A percentile compares a stretch with the other conserved stretches of the same genome.
These are phyloP conservation scores for Tholera decimalis DNA, from an alignment of 2,888 invertebrate genomes.

Conservation along the genomic window DNA sequence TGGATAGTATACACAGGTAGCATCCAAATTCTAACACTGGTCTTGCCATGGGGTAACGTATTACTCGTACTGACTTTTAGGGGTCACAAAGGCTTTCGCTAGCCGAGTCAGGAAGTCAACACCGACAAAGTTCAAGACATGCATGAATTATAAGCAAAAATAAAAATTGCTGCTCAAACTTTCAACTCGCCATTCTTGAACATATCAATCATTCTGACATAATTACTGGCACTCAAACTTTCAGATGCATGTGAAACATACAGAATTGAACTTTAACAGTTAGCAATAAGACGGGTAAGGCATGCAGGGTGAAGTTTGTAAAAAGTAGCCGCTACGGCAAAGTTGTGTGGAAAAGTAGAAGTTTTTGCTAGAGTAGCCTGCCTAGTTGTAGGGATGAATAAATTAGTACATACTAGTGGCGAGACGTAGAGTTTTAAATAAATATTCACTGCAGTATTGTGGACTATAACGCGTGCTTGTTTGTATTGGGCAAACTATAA, in stretches of 20 bases:
- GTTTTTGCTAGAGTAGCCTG: conserved; percentile 59
- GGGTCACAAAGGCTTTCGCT: no score
- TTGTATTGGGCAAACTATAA: background rate
- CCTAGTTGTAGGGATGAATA: conserved; percentile 62
- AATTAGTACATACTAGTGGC: conserved; percentile 54
- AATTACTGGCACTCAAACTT: conserved; percentile 47
- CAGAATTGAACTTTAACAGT: conserved; percentile 46
- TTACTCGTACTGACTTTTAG: no score
- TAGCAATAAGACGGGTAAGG: conserved; percentile 27
- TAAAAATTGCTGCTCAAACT: conserved; percentile 52
- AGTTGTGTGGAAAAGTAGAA: conserved; percentile 61
- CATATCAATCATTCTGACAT: conserved; percentile 63
- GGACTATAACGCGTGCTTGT: conserved; percentile 1
- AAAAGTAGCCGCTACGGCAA: conserved; percentile 50
- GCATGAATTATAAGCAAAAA: conserved; percentile 49
- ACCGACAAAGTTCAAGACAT: conserved; percentile 14
- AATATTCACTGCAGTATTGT: conserved; percentile 49
- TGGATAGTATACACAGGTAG: no score
- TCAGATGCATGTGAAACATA: conserved; percentile 19
- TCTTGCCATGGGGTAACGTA: no score
- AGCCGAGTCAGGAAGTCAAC: no score
- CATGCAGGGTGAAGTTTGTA: conserved; percentile 30
- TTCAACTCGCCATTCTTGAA: conserved; percentile 54
- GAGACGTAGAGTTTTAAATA: conserved; percentile 44
- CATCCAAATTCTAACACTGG: no score